These are phyloP conservation scores for Littorina saxatilis DNA, from an alignment of 1,140 invertebrate species.

Conservation along the genomic window DNA sequence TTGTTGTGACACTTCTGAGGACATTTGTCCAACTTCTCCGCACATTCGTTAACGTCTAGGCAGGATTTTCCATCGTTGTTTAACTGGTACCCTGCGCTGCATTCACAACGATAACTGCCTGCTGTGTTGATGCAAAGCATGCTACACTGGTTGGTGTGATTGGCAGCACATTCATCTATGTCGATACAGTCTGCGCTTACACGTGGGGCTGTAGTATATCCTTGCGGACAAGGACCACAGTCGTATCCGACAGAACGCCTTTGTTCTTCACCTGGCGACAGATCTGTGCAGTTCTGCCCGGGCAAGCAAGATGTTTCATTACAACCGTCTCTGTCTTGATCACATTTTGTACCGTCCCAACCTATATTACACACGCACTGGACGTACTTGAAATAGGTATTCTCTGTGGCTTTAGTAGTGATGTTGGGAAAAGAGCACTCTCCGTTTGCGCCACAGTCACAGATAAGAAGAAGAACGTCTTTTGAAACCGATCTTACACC, in stretches of 20 bases:
- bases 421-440: too few species aligned
- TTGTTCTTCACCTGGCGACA: constrained; percentile 12
- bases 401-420: too few species aligned
- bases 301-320: constrained; percentile 26
- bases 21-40: constrained; percentile 61
- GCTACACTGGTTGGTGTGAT: neutral
- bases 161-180: neutral
- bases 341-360: constrained; percentile 34
- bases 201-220: neutral
- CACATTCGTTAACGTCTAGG: constrained; percentile 73
- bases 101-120: constrained; percentile 50
- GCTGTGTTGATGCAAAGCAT: constrained; percentile 51
- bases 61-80: neutral
- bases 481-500: too few species aligned
- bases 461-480: too few species aligned
- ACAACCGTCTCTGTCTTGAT: constrained; percentile 40
- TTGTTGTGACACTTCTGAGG: constrained; percentile 62
- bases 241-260: neutral
- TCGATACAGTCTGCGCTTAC: neutral
- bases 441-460: too few species aligned
- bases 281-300: constrained; percentile 31
- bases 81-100: constrained; percentile 42
- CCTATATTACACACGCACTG: constrained; percentile 29
- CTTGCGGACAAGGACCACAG: constrained; percentile 26
- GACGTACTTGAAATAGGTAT: constrained; percentile 16